phyloP scores from a whole-genome alignment of 2,113 vertebrate species.

The Oceanites oceanicus region DNA sequence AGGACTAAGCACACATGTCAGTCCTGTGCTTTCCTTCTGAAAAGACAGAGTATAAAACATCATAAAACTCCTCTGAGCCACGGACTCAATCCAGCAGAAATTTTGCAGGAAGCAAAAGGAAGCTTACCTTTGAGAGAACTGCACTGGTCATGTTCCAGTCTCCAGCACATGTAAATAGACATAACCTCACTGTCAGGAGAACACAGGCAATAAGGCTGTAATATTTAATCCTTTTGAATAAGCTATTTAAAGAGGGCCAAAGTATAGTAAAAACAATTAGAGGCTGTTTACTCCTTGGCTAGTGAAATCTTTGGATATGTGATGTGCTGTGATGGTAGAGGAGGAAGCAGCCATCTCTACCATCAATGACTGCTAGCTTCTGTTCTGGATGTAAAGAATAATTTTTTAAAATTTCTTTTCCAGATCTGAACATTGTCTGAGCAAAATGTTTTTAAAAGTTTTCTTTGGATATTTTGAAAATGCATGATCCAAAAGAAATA shows the following conservation, averaged over 20 bases:
- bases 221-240: conserved; percentile 49
- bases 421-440: neutral
- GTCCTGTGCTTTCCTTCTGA: neutral
- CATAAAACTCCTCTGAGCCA: neutral
- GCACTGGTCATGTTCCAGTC: neutral
- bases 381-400: neutral
- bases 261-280: neutral
- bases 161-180: conserved; percentile 29
- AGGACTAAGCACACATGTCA: neutral
- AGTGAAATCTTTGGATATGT: neutral
- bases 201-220: neutral
- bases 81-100: neutral
- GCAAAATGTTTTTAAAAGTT: neutral
- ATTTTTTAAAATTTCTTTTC: neutral
- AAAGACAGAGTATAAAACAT: neutral
- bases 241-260: conserved; percentile 34
- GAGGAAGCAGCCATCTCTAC: neutral
- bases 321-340: neutral
- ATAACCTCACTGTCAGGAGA: conserved; percentile 24
- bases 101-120: neutral
- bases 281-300: neutral
- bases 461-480: conserved; percentile 21
- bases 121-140: conserved; percentile 1
- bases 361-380: neutral
- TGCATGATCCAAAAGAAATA: conserved; percentile 5